Conservation (phyloP, 2,888 invertebrate species). For the Ichneumoninae sp. region DNA sequence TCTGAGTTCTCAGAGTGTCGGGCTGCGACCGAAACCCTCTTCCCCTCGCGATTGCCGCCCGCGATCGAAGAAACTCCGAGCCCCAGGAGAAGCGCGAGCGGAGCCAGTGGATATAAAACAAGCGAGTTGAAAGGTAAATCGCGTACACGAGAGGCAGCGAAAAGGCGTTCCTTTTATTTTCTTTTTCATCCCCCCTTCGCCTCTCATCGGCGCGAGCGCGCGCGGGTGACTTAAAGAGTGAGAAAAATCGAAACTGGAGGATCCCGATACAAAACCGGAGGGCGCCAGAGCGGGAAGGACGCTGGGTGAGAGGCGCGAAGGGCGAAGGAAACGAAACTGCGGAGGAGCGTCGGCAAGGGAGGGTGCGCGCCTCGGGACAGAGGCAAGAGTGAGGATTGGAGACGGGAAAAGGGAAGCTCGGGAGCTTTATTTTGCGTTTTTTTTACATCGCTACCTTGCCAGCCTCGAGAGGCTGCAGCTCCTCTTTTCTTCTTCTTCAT, state of each 20-base stretch:
- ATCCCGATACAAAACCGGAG: constrained; percentile 63
- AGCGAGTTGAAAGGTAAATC: constrained; percentile 81
- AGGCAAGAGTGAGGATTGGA: constrained; percentile 69
- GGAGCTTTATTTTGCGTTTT: constrained; percentile 73
- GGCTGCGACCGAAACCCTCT: constrained; percentile 27
- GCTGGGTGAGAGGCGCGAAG: constrained; percentile 26
- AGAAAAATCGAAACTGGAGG: constrained; percentile 35
- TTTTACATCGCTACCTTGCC: constrained; percentile 52
- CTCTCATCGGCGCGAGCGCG: constrained; percentile 33
- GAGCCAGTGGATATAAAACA: constrained; percentile 76
- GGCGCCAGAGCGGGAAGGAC: constrained; percentile 20
- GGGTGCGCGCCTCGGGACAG: neutral
- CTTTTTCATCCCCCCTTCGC: constrained; percentile 62
- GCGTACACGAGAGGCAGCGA: constrained; percentile 72
- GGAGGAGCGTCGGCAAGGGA: constrained; percentile 35
- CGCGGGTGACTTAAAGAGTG: constrained; percentile 47
- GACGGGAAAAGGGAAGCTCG: constrained; percentile 76
- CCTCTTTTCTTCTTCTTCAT: constrained; percentile 45
- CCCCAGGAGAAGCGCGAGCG: constrained; percentile 18
- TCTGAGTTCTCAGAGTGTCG: constrained; percentile 26
- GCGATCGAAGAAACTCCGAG: constrained; percentile 11
- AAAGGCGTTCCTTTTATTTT: constrained; percentile 77
- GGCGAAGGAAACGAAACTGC: constrained; percentile 46
- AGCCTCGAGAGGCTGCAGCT: constrained; percentile 35
- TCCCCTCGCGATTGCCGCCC: constrained; percentile 3